These are phyloP conservation scores for Myotis davidii DNA, from an alignment of 2,113 vertebrate genomes.

Conservation along the genomic window DNA sequence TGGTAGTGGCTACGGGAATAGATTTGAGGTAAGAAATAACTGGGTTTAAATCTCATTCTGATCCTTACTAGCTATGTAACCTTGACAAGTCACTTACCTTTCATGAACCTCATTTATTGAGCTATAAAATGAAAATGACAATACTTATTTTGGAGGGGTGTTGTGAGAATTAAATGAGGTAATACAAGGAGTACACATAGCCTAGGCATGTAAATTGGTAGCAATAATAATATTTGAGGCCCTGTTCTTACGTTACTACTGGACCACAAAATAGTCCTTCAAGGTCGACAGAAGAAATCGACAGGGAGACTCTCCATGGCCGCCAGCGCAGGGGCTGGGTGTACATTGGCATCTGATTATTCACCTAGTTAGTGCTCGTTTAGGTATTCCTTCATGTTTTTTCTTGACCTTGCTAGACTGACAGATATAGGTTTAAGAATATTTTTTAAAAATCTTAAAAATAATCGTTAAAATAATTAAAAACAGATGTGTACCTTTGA, in stretches of 20 bases:
- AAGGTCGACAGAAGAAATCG: not conserved
- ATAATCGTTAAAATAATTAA: slow-evolving; percentile 37
- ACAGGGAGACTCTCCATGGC: not conserved
- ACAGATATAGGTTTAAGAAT: slow-evolving; percentile 38
- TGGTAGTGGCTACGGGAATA: not conserved
- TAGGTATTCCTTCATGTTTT: not conserved
- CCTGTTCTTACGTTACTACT: not conserved
- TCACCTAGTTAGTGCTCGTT: not conserved
- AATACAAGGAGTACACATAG: not conserved
- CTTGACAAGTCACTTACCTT: not conserved
- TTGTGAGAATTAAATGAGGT: not conserved
- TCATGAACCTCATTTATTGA: not conserved
- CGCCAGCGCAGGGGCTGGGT: not conserved
- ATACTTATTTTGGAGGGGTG: not conserved
- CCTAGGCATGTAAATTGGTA: not conserved
- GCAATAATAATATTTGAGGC: not conserved
- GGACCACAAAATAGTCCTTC: not conserved
- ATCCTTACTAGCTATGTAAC: not conserved
- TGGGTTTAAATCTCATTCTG: not conserved
- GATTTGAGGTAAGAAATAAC: not conserved
- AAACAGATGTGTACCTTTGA: slow-evolving; percentile 36
- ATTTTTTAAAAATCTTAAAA: slow-evolving; percentile 36
- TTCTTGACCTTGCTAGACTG: not conserved
- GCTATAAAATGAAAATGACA: not conserved
- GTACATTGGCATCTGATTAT: not conserved